phyloP scores from a whole-genome alignment of 2,888 invertebrate species.

The Cryptus armator region DNA sequence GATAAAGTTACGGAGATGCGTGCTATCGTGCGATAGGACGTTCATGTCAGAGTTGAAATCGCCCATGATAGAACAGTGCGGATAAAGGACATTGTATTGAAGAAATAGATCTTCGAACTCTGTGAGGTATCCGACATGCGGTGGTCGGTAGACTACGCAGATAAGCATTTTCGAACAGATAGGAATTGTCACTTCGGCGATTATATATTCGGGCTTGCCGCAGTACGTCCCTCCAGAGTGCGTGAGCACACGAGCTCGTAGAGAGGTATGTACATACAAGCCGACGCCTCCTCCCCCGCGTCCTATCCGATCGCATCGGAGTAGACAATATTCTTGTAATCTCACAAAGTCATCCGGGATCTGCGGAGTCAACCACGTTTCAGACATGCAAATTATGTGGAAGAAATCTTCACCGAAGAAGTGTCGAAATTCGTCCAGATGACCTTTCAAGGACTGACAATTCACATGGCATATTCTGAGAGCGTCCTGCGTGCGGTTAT shows the following conservation, averaged over 20 bases:
- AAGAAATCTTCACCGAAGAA: neutral
- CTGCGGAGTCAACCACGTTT: neutral
- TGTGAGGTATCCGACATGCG: neutral
- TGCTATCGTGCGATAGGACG: neutral
- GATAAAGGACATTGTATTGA: neutral
- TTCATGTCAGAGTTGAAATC: slow-evolving; percentile 11
- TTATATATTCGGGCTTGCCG: neutral
- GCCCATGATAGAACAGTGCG: neutral
- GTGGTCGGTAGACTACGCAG: slow-evolving; percentile 4
- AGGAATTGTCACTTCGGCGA: neutral
- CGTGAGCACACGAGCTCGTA: neutral
- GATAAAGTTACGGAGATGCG: neutral
- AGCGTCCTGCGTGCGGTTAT: too few species aligned
- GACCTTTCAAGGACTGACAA: neutral
- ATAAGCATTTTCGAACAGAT: neutral
- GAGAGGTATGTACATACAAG: neutral
- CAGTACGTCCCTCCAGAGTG: neutral
- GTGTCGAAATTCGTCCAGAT: neutral
- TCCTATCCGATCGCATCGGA: neutral
- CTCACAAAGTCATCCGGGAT: neutral
- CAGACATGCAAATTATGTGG: slow-evolving; percentile 6
- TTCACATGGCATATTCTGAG: neutral
- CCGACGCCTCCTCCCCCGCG: slow-evolving; percentile 3
- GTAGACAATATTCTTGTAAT: neutral
- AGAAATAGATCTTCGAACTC: neutral